Evolutionary conservation across 64 coral and sea anemone species (phyloP).

Genomic region (Exaiptasia diaphana): DNA sequence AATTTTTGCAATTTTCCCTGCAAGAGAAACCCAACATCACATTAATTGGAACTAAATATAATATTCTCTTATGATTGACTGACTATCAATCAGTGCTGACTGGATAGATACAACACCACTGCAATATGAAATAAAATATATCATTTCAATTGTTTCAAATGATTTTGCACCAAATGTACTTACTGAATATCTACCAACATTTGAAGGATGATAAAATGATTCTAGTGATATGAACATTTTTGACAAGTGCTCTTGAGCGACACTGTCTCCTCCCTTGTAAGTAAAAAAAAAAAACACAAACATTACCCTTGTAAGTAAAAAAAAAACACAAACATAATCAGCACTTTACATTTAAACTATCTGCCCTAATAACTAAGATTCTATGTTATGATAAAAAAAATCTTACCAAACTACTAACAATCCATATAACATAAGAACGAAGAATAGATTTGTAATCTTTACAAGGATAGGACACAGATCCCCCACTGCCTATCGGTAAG

Average conservation of each 20-base stretch:
- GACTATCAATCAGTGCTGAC: no score
- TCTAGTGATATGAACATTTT: slow-evolving; percentile 87
- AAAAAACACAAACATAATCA: background rate
- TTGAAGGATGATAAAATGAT: slow-evolving; percentile 98
- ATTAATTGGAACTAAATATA: no score
- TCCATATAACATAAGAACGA: slow-evolving; percentile 82
- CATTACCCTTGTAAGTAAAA: background rate
- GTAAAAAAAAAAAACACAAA: background rate
- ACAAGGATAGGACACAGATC: slow-evolving; percentile 27
- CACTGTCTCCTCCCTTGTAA: slow-evolving; percentile 28
- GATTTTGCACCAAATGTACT: no score
- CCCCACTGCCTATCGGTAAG: slow-evolving; percentile 69
- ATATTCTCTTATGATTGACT: no score
- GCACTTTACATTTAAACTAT: no score
- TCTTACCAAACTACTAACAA: slow-evolving; percentile 80
- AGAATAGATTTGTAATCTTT: slow-evolving; percentile 73
- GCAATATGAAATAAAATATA: no score
- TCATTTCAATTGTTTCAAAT: no score
- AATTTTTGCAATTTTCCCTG: slow-evolving; percentile 82
- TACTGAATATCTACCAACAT: slow-evolving; percentile 92
- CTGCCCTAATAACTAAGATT: no score
- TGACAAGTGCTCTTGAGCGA: slow-evolving; percentile 68
- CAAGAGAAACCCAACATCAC: background rate
- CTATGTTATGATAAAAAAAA: background rate
- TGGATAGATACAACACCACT: no score